Evolutionary conservation across 2,888 invertebrate genomes (phyloP).

Genomic region (Xanthorhoe spadicearia): DNA sequence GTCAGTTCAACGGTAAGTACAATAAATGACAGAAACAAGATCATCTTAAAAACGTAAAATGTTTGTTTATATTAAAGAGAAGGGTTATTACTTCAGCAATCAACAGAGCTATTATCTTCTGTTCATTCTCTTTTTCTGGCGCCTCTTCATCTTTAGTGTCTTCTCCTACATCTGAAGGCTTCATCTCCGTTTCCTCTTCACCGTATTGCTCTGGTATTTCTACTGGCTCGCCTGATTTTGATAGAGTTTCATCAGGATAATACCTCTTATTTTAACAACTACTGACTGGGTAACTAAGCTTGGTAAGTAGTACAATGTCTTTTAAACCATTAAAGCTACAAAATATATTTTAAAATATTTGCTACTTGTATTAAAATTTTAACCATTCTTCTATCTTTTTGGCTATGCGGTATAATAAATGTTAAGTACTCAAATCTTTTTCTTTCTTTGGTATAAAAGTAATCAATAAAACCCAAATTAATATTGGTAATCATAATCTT

Average conservation of each 20-base stretch:
- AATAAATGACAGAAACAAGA: too few relatives aligned
- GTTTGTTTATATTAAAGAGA: background rate
- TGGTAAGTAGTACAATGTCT: background rate
- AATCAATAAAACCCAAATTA: too few relatives aligned
- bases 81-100: constrained; percentile 58
- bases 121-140: constrained; percentile 33
- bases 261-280: background rate
- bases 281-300: background rate
- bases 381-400: background rate
- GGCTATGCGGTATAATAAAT: background rate
- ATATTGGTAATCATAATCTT: too few relatives aligned
- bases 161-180: constrained; percentile 30
- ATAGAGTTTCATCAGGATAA: constrained; percentile 3
- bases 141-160: constrained; percentile 32
- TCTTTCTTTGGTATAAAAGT: too few relatives aligned
- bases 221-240: constrained; percentile 49
- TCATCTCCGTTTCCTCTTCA: constrained; percentile 36
- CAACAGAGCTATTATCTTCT: constrained; percentile 44
- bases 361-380: too few relatives aligned
- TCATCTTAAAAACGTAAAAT: too few relatives aligned
- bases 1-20: too few relatives aligned
- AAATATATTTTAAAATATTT: too few relatives aligned
- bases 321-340: too few relatives aligned
- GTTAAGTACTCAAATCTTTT: too few relatives aligned
- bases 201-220: constrained; percentile 28